Evolutionary conservation across 2,113 vertebrate genomes (phyloP).

Genomic region (Siniperca knerii): DNA sequence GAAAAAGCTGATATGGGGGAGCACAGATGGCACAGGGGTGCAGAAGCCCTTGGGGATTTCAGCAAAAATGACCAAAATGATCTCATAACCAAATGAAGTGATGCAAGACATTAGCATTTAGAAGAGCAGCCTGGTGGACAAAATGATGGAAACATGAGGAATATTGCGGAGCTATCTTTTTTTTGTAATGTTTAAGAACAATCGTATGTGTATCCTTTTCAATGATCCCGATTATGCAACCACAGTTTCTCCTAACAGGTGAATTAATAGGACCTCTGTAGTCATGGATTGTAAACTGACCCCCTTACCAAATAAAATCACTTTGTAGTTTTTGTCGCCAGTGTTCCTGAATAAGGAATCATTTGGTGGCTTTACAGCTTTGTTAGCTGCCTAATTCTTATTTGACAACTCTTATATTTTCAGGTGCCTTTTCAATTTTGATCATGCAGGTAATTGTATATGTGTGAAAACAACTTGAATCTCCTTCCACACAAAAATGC

Average conservation of each 20-base stretch:
- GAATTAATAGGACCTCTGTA: not conserved
- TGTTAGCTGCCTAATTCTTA: not conserved
- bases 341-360: not conserved
- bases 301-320: no score
- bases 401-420: not conserved
- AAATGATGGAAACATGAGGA: not conserved
- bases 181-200: not conserved
- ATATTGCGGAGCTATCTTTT: not conserved
- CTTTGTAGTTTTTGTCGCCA: not conserved
- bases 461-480: no score
- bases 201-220: not conserved
- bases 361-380: not conserved
- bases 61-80: not conserved
- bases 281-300: not conserved
- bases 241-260: not conserved
- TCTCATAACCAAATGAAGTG: not conserved
- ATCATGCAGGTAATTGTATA: not conserved
- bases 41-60: not conserved
- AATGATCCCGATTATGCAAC: not conserved
- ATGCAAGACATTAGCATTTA: not conserved
- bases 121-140: not conserved
- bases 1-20: not conserved
- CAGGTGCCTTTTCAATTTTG: not conserved
- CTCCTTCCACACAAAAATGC: no score
- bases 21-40: not conserved